phyloP scores from a whole-genome alignment of 2,113 vertebrate species.

The Bolborhynchus lineola region DNA sequence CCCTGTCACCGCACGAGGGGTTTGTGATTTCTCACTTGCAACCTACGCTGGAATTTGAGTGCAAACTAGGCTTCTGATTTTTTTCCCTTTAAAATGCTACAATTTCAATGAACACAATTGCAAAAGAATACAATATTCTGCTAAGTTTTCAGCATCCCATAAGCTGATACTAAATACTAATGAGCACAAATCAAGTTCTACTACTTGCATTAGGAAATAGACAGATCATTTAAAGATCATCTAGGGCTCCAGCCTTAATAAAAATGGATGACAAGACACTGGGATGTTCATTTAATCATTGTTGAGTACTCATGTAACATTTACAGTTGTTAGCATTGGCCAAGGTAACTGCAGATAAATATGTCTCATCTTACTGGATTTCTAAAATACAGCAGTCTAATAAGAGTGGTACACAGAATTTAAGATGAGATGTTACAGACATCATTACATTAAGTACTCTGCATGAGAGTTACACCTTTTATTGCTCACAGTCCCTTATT shows the following conservation, averaged over 20 bases:
- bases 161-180: neutral
- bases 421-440: neutral
- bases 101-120: neutral
- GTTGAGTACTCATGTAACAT: neutral
- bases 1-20: rapidly evolving
- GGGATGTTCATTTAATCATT: conserved; percentile 16
- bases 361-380: neutral
- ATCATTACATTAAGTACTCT: neutral
- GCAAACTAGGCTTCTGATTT: neutral
- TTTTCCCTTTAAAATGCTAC: neutral
- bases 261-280: neutral
- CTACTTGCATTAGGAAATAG: neutral
- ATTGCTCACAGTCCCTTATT: neutral
- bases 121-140: neutral
- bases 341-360: neutral
- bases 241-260: neutral
- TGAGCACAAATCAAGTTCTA: neutral
- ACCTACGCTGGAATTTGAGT: neutral
- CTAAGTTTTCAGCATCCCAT: neutral
- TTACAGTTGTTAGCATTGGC: neutral
- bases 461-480: neutral
- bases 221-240: neutral
- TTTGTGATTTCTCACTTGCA: neutral
- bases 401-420: neutral
- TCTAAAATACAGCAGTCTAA: neutral